These are phyloP conservation scores for Eulemur rubriventer DNA, from an alignment of 2,797 vertebrate genomes.

Conservation along the genomic window DNA sequence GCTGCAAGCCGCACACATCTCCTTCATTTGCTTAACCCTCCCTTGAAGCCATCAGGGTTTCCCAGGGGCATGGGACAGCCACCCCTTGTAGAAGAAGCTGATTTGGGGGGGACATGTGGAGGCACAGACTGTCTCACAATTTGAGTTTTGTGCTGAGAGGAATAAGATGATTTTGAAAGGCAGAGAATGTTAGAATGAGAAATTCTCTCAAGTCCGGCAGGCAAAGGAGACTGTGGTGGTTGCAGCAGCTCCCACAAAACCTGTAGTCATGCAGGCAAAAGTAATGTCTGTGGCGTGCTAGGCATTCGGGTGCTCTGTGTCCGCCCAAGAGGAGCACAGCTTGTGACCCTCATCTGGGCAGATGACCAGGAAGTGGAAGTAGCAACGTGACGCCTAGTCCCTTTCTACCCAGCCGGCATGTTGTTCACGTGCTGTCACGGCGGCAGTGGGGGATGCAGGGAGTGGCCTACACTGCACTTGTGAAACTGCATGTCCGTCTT, in stretches of 20 bases:
- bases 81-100: background rate
- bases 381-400: background rate
- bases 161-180: background rate
- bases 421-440: background rate
- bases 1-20: background rate
- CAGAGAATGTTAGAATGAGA: background rate
- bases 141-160: background rate
- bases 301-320: background rate
- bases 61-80: background rate
- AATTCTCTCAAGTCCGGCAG: background rate
- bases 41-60: background rate
- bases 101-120: background rate
- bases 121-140: background rate
- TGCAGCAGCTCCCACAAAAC: background rate
- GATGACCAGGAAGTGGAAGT: constrained; percentile 38
- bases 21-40: background rate
- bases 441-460: background rate
- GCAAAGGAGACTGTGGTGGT: background rate
- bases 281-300: constrained; percentile 31
- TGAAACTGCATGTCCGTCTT: too few relatives aligned
- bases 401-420: background rate
- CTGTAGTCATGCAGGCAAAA: background rate
- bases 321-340: background rate
- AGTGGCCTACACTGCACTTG: background rate
- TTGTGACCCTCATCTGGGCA: background rate